Evolutionary conservation across 1,140 invertebrate genomes (phyloP), one percentile per base, ranked within the genome.

Genomic region (Condylostylus longicornis): DNA sequence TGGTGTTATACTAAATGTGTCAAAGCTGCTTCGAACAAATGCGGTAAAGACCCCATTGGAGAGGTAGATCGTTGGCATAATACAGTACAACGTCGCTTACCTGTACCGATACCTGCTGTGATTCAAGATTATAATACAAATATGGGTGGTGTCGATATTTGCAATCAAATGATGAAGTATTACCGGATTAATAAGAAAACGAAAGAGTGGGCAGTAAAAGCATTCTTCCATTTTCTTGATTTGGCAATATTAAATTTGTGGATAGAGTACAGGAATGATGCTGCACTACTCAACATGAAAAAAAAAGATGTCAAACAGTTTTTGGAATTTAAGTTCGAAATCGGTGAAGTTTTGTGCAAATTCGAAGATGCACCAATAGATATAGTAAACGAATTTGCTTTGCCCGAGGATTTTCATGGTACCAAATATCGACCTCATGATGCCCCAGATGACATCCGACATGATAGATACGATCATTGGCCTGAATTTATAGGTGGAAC

Each of bases 201-300:
- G 10, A 34, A 18, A 31, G 43, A 45, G 40, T 45, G 35, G 38
- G 33, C 35, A 6, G 21, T 43, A 3, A 45, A 45, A 41, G 41
- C 36, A 8, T 33, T 45, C 30, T 32, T 42, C n/a, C 41, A 45
- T 37, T 35, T 45, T 25, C 37, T 43, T 43, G 41, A 45, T 29
- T 28, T 45, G 14, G 37, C 33, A 20, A 45, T 42, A 17, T 41
- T 39, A 14, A 45, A 45, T 25, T 29, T 14, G 20, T 45, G 38
- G 41, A 40, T 45, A 20, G 37, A 37, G 25, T 37, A 42, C 9
- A 40, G 18, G 21, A 38, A 18, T 10, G 25, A 32, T 15, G 18
- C 10, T 8, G 40, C 23, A 18, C 8, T 20, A 4, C 2, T 34
- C 4, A 19, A 18, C 10, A 9, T 34, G 4, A 3, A 17, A 20